Percentiles rank a stretch among this genome's conserved stretches.
Conservation (phyloP, 2,888 invertebrate genomes). For the Acanthopleura granulata region DNA sequence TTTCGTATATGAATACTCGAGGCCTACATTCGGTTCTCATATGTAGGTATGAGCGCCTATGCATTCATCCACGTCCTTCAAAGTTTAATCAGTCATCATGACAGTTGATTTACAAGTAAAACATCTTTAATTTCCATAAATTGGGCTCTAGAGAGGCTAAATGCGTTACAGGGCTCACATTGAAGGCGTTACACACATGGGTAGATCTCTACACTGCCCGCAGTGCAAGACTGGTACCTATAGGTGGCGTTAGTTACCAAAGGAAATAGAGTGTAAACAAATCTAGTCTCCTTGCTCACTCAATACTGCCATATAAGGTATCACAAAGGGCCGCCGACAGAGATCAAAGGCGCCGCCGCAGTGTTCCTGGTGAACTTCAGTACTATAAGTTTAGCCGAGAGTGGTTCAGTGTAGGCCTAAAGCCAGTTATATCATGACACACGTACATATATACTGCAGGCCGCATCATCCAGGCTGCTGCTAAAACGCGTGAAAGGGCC, state of each 20-base stretch:
- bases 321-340: slow-evolving; percentile 49
- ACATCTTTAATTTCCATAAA: too few relatives aligned
- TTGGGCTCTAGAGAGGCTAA: too few relatives aligned
- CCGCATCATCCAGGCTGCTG: not conserved
- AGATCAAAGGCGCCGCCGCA: slow-evolving; percentile 41
- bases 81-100: too few relatives aligned
- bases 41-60: too few relatives aligned
- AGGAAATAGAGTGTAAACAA: slow-evolving; percentile 20
- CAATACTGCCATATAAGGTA: slow-evolving; percentile 50
- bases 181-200: too few relatives aligned
- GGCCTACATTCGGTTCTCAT: too few relatives aligned
- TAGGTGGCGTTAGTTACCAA: slow-evolving; percentile 19
- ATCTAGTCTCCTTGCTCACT: slow-evolving; percentile 18
- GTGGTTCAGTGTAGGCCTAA: not conserved
- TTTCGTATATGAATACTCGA: too few relatives aligned
- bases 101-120: too few relatives aligned
- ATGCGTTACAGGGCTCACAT: too few relatives aligned
- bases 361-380: slow-evolving; percentile 11
- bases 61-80: too few relatives aligned
- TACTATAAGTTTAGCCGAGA: slow-evolving; percentile 14
- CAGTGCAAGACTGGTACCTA: not conserved
- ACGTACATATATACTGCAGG: not conserved
- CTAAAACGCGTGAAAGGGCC: slow-evolving; percentile 8
- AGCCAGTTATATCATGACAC: slow-evolving; percentile 12
- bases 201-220: too few relatives aligned